Evolutionary conservation across 2,888 invertebrate genomes (phyloP).

Genomic region (Andrena hattorfiana): DNA sequence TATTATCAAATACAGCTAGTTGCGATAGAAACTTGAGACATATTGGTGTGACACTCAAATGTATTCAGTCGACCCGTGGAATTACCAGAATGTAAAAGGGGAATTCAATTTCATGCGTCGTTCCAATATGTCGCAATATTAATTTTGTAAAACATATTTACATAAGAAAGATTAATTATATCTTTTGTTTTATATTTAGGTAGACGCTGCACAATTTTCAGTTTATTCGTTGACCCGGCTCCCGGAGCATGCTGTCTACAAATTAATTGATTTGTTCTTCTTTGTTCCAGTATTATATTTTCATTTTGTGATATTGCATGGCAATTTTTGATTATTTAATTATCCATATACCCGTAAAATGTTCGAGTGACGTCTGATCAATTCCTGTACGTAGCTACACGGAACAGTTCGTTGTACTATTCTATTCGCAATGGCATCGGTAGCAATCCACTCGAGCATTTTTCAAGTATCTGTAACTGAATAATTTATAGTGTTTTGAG

Average conservation of each 20-base stretch:
- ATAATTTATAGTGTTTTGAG: slow-evolving; percentile 47
- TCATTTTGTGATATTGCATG: slow-evolving; percentile 71
- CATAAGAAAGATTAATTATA: slow-evolving; percentile 59
- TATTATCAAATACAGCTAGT: slow-evolving; percentile 39
- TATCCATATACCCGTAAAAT: slow-evolving; percentile 37
- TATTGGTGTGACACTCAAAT: slow-evolving; percentile 38
- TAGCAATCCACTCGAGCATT: slow-evolving; percentile 42
- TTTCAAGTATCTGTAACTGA: slow-evolving; percentile 23
- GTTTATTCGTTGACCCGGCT: slow-evolving; percentile 80
- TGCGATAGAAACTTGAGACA: slow-evolving; percentile 19
- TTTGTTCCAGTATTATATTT: slow-evolving; percentile 72
- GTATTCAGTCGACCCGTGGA: neutral
- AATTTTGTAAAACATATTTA: slow-evolving; percentile 37
- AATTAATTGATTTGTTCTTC: slow-evolving; percentile 69
- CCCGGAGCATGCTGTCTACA: slow-evolving; percentile 81
- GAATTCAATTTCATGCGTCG: neutral
- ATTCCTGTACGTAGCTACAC: neutral
- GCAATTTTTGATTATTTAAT: slow-evolving; percentile 64
- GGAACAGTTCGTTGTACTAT: neutral
- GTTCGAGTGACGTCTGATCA: slow-evolving; percentile 40
- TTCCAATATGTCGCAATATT: slow-evolving; percentile 40
- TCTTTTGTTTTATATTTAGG: slow-evolving; percentile 80
- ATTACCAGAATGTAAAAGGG: neutral
- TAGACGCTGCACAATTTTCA: slow-evolving; percentile 81
- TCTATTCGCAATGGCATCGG: neutral